These are phyloP conservation scores for Antrozous pallidus DNA, from an alignment of 2,797 vertebrate genomes.

Conservation along the genomic window DNA sequence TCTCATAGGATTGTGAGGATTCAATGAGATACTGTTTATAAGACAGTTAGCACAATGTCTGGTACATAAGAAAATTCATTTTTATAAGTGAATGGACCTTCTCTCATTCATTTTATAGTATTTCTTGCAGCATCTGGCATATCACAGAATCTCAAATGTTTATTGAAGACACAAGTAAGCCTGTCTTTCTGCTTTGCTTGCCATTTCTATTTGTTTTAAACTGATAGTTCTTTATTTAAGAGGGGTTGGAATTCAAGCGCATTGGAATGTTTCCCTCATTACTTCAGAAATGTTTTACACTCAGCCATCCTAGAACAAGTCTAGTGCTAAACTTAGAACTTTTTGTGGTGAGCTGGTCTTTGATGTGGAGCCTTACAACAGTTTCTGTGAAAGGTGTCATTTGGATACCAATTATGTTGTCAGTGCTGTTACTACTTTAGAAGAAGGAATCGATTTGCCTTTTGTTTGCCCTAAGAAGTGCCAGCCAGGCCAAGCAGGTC, in stretches of 20 bases:
- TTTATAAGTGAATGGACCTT: not conserved
- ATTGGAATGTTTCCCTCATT: not conserved
- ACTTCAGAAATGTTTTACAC: not conserved
- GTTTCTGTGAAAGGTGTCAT: slow-evolving; percentile 47
- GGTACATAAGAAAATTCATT: not conserved
- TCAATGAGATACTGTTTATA: not conserved
- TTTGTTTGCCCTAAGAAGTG: slow-evolving; percentile 35
- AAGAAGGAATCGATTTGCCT: slow-evolving; percentile 50
- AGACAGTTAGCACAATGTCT: not conserved
- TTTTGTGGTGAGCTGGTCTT: slow-evolving; percentile 9
- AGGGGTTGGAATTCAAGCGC: not conserved
- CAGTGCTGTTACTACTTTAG: slow-evolving; percentile 44
- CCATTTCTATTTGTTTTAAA: not conserved
- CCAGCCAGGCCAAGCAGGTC: slow-evolving; percentile 7
- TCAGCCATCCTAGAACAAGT: not conserved
- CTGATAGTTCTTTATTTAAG: not conserved
- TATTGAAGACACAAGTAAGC: not conserved
- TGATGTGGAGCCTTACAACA: not conserved
- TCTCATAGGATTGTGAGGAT: not conserved
- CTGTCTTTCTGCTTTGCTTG: not conserved
- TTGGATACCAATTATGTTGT: slow-evolving; percentile 60
- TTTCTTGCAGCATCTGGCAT: not conserved
- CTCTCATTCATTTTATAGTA: not conserved
- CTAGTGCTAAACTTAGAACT: not conserved
- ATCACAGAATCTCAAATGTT: not conserved